Conservation (phyloP, 2,888 invertebrate species). For the Taphrorychus bicolor region DNA sequence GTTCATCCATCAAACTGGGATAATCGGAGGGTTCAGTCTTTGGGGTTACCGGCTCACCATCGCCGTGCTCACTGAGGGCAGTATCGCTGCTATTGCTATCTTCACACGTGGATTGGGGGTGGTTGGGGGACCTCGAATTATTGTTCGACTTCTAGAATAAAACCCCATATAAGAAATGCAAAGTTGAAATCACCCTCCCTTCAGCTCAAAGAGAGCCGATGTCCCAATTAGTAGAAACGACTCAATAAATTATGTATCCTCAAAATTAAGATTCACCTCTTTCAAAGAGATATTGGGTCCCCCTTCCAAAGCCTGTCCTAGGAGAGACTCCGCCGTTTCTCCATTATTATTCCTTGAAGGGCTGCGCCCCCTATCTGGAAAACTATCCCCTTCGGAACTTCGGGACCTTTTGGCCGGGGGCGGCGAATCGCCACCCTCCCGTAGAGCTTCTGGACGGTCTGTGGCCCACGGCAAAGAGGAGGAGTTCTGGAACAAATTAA, state of each 20-base stretch:
- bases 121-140: slow-evolving; percentile 66
- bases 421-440: slow-evolving; percentile 66
- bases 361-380: slow-evolving; percentile 63
- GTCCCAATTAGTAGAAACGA: no score
- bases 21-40: slow-evolving; percentile 80
- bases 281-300: slow-evolving; percentile 70
- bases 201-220: no score
- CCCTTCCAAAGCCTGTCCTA: slow-evolving; percentile 80
- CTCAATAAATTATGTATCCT: no score
- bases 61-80: slow-evolving; percentile 74
- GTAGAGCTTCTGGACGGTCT: slow-evolving; percentile 57
- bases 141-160: slow-evolving; percentile 22
- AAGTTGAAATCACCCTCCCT: no score
- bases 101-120: slow-evolving; percentile 79
- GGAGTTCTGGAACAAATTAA: slow-evolving; percentile 60
- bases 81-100: slow-evolving; percentile 88
- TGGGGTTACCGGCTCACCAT: slow-evolving; percentile 69
- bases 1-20: slow-evolving; percentile 67
- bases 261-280: slow-evolving; percentile 48
- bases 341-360: slow-evolving; percentile 66
- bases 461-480: slow-evolving; percentile 71
- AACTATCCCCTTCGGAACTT: slow-evolving; percentile 64
- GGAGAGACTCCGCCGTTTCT: slow-evolving; percentile 74
- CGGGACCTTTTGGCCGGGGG: slow-evolving; percentile 76
- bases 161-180: no score